Base-by-base conservation (phyloP, 2,888 invertebrate species). In the Troglohyphantes excavatus region DNA sequence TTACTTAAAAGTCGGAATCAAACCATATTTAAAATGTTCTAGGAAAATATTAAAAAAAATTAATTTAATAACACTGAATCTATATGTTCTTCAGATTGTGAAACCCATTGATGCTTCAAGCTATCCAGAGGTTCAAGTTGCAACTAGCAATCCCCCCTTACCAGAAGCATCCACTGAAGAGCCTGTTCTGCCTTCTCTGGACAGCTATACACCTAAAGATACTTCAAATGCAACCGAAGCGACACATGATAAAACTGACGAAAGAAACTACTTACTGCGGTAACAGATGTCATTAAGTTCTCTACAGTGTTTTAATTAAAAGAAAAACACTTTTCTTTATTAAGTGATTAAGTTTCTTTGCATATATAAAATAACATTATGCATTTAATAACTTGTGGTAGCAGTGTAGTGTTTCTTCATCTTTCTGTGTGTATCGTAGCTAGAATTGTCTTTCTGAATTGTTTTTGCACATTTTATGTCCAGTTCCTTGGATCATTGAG, bases 121-220 rank as follows among this genome's bases (percentile, higher is more conserved):
- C 13, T 67, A 46, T 76, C 82, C 82, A 29, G 81, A 79, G 46
- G 88, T 88, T 61, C 82, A 76, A 68, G 76, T 76, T 13, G 29
- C 43, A 23, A n/a, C 21, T 61, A 53, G 17, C 1, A 61, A 76
- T 72, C 63, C 23, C 23, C 23, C 75, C 17, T 19, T 43, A 2
- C 17, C 67, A 43, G 88, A 23, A 27, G 43, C 46, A 43, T 11
- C 19, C 26, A 39, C 39, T 23, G 67, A 72, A 21, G 23, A 19
- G 2, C 46, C 78, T 27, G 29, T 11, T 59, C 9, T 68, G 19
- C 27, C 61, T 23, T 0, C 53, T 2, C 2, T 27, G 23, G 27
- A 33, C 3, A 72, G 26, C 19, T 13, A 23, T 72, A n/a, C 26
- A 11, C 19, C 72, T 26, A 33, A 70, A 33, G 53, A 82, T 23